Percentiles rank a stretch among this genome's conserved stretches.
Evolutionary conservation across 2,888 invertebrate genomes (phyloP).

Genomic region (Chymomyza procnemis): DNA sequence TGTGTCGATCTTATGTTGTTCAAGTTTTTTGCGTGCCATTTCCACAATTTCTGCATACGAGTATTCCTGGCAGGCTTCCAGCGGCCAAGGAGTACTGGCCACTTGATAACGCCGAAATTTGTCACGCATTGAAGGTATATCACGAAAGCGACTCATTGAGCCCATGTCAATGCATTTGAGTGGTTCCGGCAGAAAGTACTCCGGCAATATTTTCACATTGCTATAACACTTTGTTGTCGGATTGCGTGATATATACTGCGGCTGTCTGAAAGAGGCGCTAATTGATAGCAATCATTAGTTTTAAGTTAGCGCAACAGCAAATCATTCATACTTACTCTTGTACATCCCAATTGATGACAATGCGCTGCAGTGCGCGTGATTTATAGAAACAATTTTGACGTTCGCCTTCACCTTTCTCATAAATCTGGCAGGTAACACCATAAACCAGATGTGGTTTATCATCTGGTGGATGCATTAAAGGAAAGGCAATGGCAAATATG

Average conservation of each 20-base stretch:
- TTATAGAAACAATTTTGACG: conserved; percentile 81
- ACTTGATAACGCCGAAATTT: conserved; percentile 78
- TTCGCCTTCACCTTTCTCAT: conserved; percentile 75
- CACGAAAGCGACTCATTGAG: conserved; percentile 78
- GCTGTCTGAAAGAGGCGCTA: conserved; percentile 49
- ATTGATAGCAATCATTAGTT: background rate
- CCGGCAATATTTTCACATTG: conserved; percentile 84
- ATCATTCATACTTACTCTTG: conserved; percentile 58
- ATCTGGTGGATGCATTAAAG: conserved; percentile 58
- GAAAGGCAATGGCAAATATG: conserved; percentile 77
- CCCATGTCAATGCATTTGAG: conserved; percentile 79
- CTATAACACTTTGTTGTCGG: conserved; percentile 80
- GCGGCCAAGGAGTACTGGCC: conserved; percentile 82
- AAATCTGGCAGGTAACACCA: conserved; percentile 79
- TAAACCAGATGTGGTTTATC: conserved; percentile 56
- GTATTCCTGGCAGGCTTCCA: conserved; percentile 84
- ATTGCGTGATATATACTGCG: conserved; percentile 71
- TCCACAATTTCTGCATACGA: conserved; percentile 79
- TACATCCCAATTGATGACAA: conserved; percentile 78
- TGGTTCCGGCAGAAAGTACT: conserved; percentile 82
- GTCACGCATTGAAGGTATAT: conserved; percentile 74
- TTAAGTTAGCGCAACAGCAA: background rate
- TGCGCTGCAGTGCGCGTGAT: conserved; percentile 88
- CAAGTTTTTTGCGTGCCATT: conserved; percentile 75
- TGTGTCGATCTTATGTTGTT: conserved; percentile 77